Evolutionary conservation across 2,888 invertebrate genomes (phyloP).

Genomic region (Eupithecia dodoneata): DNA sequence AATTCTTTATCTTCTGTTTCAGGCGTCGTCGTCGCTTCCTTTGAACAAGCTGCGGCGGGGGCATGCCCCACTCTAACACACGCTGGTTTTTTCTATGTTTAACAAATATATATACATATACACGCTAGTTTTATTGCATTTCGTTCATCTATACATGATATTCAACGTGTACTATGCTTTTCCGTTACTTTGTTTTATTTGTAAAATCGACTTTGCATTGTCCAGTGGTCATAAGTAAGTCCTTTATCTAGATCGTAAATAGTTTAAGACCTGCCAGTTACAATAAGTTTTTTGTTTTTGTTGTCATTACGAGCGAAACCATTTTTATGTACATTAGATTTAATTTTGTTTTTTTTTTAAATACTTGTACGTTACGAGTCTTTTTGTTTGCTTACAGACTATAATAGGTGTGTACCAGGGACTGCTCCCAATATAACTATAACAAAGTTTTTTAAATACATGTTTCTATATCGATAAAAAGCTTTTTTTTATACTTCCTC

Average conservation of each 20-base stretch:
- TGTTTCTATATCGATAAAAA: constrained; percentile 26
- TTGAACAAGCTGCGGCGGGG: background rate
- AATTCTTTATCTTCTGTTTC: background rate
- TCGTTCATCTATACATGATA: constrained; percentile 27
- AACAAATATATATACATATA: background rate
- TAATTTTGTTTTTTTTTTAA: constrained; percentile 34
- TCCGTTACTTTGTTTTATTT: constrained; percentile 50
- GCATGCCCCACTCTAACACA: background rate
- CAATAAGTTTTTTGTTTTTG: constrained; percentile 57
- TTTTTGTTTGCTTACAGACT: background rate
- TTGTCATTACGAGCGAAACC: constrained; percentile 53
- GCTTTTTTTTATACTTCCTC: background rate
- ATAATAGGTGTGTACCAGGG: background rate
- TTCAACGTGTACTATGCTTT: constrained; percentile 33
- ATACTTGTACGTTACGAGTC: too few relatives aligned
- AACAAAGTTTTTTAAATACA: constrained; percentile 13
- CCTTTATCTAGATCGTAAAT: constrained; percentile 38
- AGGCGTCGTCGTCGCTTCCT: background rate
- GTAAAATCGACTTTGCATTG: background rate
- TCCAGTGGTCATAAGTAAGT: too few relatives aligned
- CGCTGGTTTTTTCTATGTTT: background rate
- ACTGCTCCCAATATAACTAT: background rate
- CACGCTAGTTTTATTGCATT: background rate
- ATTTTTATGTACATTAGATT: constrained; percentile 43
- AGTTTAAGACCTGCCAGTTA: constrained; percentile 27